These are phyloP conservation scores for Tetrax tetrax DNA, from an alignment of 2,113 vertebrate species.

Conservation along the genomic window DNA sequence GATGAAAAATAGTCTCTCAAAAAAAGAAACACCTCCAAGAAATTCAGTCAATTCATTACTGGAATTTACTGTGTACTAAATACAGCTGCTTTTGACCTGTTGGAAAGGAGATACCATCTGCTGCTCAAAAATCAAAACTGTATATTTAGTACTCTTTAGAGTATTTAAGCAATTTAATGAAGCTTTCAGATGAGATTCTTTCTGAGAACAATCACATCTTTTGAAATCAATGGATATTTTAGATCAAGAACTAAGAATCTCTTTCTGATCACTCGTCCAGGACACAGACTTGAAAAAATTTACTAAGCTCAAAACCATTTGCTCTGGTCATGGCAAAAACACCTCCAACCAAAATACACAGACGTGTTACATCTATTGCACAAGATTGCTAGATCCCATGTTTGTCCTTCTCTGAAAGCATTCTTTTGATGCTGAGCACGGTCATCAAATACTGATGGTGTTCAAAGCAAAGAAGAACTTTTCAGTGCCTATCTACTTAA, in stretches of 20 bases:
- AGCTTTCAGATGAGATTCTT: neutral
- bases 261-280: neutral
- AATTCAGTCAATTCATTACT: neutral
- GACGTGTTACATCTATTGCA: neutral
- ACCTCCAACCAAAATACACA: neutral
- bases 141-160: neutral
- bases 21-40: neutral
- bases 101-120: neutral
- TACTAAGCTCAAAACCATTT: neutral
- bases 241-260: neutral
- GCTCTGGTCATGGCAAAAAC: neutral
- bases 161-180: neutral
- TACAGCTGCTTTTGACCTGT: neutral
- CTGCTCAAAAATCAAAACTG: neutral
- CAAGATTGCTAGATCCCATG: neutral
- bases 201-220: neutral
- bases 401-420: neutral
- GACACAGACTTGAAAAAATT: neutral
- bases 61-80: neutral
- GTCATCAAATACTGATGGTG: neutral
- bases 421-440: neutral
- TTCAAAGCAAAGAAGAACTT: neutral
- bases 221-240: neutral
- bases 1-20: neutral
- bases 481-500: neutral